Base-by-base conservation (phyloP, 2,797 vertebrate genomes). In the Allobates femoralis region DNA sequence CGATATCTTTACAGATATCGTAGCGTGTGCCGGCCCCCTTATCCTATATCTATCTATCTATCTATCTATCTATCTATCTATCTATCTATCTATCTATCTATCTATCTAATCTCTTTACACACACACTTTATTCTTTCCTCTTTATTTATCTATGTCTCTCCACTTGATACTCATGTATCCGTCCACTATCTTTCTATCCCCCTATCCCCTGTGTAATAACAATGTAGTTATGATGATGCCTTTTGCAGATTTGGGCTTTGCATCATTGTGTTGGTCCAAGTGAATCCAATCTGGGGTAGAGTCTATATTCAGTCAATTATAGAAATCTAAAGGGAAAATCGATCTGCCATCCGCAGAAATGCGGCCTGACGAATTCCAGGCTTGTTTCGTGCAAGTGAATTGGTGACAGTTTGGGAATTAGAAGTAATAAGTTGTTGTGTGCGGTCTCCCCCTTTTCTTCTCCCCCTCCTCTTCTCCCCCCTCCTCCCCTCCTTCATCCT, bases 301-400 rank as follows among this genome's bases (percentile, higher is more conserved):
- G 94, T 95, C 94, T 95, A 94, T 94, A 96, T 96, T 96, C 96
- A 96, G 95, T 97, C 95, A 96, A 95, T 97, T 97, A 96, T 95
- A 97, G 96, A 97, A 96, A 96, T 97, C 95, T 96, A 95, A 96
- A 95, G 96, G 96, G 95, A 96, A 96, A 96, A 98, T 98, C 96
- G 97, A 97, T 98, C 95, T 96, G 95, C 96, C 95, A 96, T 97
- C 96, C 96, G 95, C 96, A 97, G 95, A 94, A 96, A 96, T 95
- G 94, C 95, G 95, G 93, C 94, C 97, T 96, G 97, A 97, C 96
- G 96, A 97, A 97, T 97, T 96, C 96, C 94, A 97, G 96, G 96
- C 96, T 96, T 96, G 96, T 97, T 97, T 97, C 95, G 94, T 95
- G 96, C 95, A 96, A 95, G 96, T 97, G 96, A 97, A 96, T 95